Evolutionary conservation across 2,888 invertebrate species (phyloP), one percentile per base, ranked within the genome.

Genomic region (Mermis nigrescens): DNA sequence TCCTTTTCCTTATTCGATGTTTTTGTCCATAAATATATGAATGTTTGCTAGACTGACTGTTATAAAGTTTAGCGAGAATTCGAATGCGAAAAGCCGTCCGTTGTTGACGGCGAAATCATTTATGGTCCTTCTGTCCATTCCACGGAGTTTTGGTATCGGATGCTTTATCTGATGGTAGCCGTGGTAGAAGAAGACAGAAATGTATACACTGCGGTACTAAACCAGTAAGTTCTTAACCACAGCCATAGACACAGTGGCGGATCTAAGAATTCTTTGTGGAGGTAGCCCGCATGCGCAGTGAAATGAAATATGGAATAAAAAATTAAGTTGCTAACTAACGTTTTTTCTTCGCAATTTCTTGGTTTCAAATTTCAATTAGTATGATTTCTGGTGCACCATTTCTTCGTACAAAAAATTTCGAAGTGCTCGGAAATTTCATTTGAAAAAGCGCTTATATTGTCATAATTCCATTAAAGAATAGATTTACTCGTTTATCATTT

Each of bases 151-250:
- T 95, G 94, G 94, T 91, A 92, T 77, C 92, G 91, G 74, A 79
- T 94, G 61, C 91, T 94, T 65, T 90, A 90, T 31, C 82, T 98
- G 62, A 91, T 95, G 66, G 90, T 91, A 58, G 92, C 92, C 63
- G 94, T 98, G 62, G 92, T 99, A 71, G 98, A 98, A 75, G 98
- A 99, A 75, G 98, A 99, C 74, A 85, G 86, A 71, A 94, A 91
- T 73, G 90, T 90, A 75, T 98, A 99, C 73, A 91, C 91, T 28
- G 88, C 91, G 12, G 95, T 95, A 53, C 80, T 99, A 61, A 98
- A 94, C 76, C 98, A 98, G 79, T 79, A 63, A 70, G 73, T 62
- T 1, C n/a, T n/a, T n/a, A n/a, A n/a, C n/a, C n/a, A n/a, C n/a
- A 24, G 7, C 22, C 12, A 45, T n/a, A 15, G 45, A n/a, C n/a